Evolutionary conservation across 2,113 vertebrate species (phyloP).

Genomic region (Psilopogon haemacephalus): DNA sequence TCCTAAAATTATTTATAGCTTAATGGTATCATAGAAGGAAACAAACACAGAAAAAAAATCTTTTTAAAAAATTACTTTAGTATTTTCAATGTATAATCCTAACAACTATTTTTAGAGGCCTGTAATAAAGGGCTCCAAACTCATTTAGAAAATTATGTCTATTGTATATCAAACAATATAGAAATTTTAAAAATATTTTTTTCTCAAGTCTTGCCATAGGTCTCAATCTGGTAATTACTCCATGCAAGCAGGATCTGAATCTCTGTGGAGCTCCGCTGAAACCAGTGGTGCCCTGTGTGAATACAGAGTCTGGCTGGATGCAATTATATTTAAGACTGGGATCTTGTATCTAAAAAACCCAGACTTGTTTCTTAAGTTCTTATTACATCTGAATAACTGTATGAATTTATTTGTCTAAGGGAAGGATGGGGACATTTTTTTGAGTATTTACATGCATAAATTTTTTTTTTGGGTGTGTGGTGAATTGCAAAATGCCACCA

Average conservation of each 20-base stretch:
- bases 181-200: not conserved
- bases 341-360: not conserved
- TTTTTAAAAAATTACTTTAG: slow-evolving; percentile 69
- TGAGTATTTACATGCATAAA: not conserved
- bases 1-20: slow-evolving; percentile 78
- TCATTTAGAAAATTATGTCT: slow-evolving; percentile 69
- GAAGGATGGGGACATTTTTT: not conserved
- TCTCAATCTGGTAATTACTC: not conserved
- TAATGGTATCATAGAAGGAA: slow-evolving; percentile 76
- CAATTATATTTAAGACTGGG: not conserved
- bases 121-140: slow-evolving; percentile 71
- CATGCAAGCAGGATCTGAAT: not conserved
- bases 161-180: slow-evolving; percentile 60
- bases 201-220: slow-evolving; percentile 12
- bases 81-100: slow-evolving; percentile 74
- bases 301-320: not conserved
- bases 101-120: slow-evolving; percentile 71
- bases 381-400: not conserved
- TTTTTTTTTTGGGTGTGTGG: not conserved
- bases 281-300: slow-evolving; percentile 10
- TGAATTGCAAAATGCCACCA: not conserved
- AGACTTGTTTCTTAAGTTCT: slow-evolving; percentile 42
- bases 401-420: not conserved
- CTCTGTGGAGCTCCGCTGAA: slow-evolving; percentile 5
- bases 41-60: slow-evolving; percentile 38